Conservation (phyloP, 2,888 invertebrate genomes). For the Chesias legatella region DNA sequence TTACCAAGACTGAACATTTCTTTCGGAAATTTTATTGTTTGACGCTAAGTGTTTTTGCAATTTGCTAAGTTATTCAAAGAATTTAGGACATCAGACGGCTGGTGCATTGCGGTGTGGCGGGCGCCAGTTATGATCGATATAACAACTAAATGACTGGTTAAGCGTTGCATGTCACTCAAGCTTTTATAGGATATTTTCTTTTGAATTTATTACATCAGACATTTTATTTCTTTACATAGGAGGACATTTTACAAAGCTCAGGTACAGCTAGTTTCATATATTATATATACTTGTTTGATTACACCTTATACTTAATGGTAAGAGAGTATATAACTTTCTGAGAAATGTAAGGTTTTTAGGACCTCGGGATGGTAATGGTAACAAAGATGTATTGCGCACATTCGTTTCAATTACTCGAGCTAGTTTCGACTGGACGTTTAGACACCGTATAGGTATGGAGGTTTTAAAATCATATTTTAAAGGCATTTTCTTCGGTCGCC, state of each 20-base stretch:
- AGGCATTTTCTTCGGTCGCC: too few relatives aligned
- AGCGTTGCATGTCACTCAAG: constrained; percentile 13
- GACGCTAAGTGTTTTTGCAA: background rate
- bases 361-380: constrained; percentile 12
- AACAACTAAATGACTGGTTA: constrained; percentile 13
- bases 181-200: too few relatives aligned
- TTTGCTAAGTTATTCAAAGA: constrained; percentile 2
- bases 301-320: constrained; percentile 11
- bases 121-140: constrained; percentile 19
- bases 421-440: too few relatives aligned
- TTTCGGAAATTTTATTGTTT: background rate
- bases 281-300: constrained; percentile 2
- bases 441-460: too few relatives aligned
- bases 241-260: too few relatives aligned
- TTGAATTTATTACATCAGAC: too few relatives aligned
- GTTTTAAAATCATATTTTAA: too few relatives aligned
- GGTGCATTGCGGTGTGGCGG: constrained; percentile 23
- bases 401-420: constrained; percentile 19
- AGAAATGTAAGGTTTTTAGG: constrained; percentile 24
- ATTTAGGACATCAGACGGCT: constrained; percentile 17
- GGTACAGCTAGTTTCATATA: too few relatives aligned
- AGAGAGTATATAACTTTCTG: constrained; percentile 22
- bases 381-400: constrained; percentile 21
- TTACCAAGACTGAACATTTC: too few relatives aligned
- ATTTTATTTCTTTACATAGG: too few relatives aligned